Evolutionary conservation across 2,888 invertebrate genomes (phyloP), one percentile per base, ranked within the genome.

Genomic region (Neuroscelio doddi): DNA sequence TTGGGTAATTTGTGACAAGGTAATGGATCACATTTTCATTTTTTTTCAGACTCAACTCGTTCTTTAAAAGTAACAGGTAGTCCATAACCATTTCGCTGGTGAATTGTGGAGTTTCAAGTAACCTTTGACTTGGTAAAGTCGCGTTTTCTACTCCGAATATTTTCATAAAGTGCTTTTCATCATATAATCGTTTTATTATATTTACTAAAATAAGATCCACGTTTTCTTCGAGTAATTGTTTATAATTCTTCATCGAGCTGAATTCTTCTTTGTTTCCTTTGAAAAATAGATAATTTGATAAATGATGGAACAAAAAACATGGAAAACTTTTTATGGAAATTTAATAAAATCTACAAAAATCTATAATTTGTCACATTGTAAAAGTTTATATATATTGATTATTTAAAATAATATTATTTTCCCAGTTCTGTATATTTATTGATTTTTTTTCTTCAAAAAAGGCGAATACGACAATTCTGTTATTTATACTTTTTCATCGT

Each of bases 51-150:
- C 81, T 46, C 3, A 75, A 45, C 75, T 86, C 83, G 74, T 86
- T 86, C 50, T 87, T 85, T 51, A 90, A 82, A 67, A 85, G 85
- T 21, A 80, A 76, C 0, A 90, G 75, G 41, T 88, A 86, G 0
- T 81, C 80, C 8, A 75, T 67, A 62, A 88, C 85, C 1, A 85
- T 77, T 1, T 72, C 69, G 17, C 82, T 83, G 0, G 85, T 85
- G 71, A 87, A 87, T 14, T 52, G 42, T 3, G 34, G 50, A 2
- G 52, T 49, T 12, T 52, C 50, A 9, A 55, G 24, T 0, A 57
- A 21, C 5, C 36, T 10, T 14, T 36, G 26, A 29, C 44, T 16
- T 0, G 49, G 52, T n/a, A 53, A 72, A 69, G 85, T 76, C n/a
- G 80, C 77, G 72, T 9, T 85, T 75, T 1, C 83, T 62, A 45